A percentile compares a stretch with the other conserved stretches of the same genome.
phyloP scores from a whole-genome alignment of 2,113 vertebrate species.

The Forbesichthys agassizii region DNA sequence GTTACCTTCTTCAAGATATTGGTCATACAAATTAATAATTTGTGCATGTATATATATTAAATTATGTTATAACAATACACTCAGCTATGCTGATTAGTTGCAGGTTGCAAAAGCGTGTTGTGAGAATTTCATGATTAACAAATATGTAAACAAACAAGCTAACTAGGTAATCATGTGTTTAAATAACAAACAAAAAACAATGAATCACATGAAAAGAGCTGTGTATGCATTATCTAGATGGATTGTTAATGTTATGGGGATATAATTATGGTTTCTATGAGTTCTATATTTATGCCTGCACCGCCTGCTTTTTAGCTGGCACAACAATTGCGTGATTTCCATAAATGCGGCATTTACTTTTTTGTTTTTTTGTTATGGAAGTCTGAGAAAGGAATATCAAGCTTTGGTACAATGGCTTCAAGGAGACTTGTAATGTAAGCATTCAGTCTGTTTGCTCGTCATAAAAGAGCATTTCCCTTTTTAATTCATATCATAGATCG shows the following conservation, averaged over 20 bases:
- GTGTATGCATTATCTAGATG: not conserved
- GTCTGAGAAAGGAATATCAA: slow-evolving; percentile 60
- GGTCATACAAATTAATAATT: slow-evolving; percentile 11
- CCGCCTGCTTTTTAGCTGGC: slow-evolving; percentile 45
- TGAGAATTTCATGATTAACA: no score
- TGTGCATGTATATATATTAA: no score
- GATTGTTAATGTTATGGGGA: no score
- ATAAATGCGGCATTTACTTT: slow-evolving; percentile 65
- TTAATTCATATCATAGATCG: slow-evolving; percentile 27
- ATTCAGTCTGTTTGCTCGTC: slow-evolving; percentile 57
- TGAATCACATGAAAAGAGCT: not conserved
- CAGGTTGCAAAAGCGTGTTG: no score
- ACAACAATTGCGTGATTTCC: slow-evolving; percentile 60
- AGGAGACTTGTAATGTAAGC: slow-evolving; percentile 67
- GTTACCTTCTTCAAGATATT: not conserved
- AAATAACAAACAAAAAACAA: not conserved
- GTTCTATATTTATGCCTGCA: no score
- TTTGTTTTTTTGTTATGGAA: slow-evolving; percentile 58
- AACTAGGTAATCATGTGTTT: no score
- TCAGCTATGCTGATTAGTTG: no score
- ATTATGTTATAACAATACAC: no score
- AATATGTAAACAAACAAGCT: no score
- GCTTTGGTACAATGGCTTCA: slow-evolving; percentile 67
- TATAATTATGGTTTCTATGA: no score
- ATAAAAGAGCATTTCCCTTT: slow-evolving; percentile 43